phyloP scores from a whole-genome alignment of 2,113 vertebrate genomes.

The Nannospalax galili region DNA sequence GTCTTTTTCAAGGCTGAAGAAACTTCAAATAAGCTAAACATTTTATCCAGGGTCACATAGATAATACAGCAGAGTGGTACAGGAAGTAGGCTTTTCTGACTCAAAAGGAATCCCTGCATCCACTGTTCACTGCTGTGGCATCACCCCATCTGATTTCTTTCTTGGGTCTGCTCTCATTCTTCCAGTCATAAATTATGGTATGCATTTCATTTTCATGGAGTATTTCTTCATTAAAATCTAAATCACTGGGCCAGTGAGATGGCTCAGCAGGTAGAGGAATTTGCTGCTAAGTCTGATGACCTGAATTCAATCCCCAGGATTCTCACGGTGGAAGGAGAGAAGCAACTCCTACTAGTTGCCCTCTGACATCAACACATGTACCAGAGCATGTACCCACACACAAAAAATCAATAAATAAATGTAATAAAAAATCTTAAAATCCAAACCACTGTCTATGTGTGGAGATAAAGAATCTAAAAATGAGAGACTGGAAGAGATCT shows the following conservation, averaged over 20 bases:
- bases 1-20: constrained; percentile 17
- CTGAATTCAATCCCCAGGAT: no score
- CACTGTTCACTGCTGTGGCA: not conserved
- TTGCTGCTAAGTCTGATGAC: no score
- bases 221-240: constrained; percentile 7
- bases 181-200: not conserved
- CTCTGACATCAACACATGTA: no score
- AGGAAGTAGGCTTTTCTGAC: not conserved
- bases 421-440: no score
- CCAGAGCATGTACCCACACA: no score
- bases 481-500: not conserved
- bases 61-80: not conserved
- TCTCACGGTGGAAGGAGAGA: no score
- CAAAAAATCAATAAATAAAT: no score
- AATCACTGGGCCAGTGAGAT: no score
- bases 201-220: not conserved
- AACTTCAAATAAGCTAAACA: not conserved
- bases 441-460: constrained; percentile 16
- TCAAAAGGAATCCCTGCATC: not conserved
- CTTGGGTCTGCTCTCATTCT: not conserved
- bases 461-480: constrained; percentile 27
- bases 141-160: constrained; percentile 30
- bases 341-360: no score
- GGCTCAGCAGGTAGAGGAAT: no score
- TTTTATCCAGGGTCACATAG: not conserved